Percentiles rank a stretch among this genome's conserved stretches.
Conservation (phyloP, 2,888 invertebrate genomes). For the Leucophora obtusa region DNA sequence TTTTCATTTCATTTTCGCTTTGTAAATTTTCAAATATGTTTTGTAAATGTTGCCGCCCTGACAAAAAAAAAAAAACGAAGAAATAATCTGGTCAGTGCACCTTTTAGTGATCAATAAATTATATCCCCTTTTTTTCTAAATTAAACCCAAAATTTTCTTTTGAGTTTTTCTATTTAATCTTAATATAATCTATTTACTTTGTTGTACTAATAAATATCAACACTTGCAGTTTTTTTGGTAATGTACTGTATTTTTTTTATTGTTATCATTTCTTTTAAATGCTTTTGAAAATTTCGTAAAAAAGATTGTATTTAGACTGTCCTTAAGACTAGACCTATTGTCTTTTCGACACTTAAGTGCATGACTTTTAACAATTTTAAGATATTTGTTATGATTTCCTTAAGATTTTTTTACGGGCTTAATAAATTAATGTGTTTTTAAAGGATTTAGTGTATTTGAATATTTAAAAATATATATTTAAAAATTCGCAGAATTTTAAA, state of each 20-base stretch:
- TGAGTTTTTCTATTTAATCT: conserved; percentile 38
- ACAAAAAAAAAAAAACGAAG: background rate
- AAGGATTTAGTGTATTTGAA: conserved; percentile 10
- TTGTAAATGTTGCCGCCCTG: conserved; percentile 60
- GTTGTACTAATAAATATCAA: conserved; percentile 52
- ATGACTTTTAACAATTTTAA: conserved; percentile 57
- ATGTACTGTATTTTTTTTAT: conserved; percentile 1
- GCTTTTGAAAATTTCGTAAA: background rate
- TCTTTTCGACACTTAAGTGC: conserved; percentile 44
- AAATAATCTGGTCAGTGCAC: conserved; percentile 19
- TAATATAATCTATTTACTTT: conserved; percentile 60
- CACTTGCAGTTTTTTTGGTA: conserved; percentile 35
- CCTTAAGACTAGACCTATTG: conserved; percentile 21
- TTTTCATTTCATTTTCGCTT: background rate
- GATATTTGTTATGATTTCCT: conserved; percentile 2
- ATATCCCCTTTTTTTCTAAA: conserved; percentile 54
- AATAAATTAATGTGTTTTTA: conserved; percentile 34
- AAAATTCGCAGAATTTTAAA: conserved; percentile 47
- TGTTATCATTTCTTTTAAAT: conserved; percentile 27
- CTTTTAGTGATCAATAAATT: conserved; percentile 63
- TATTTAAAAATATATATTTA: background rate
- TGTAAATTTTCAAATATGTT: conserved; percentile 33
- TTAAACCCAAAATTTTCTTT: conserved; percentile 33
- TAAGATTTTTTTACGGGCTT: background rate
- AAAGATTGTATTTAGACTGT: conserved; percentile 2